phyloP scores from a whole-genome alignment of 2,113 vertebrate genomes.

The Mixornis gularis region DNA sequence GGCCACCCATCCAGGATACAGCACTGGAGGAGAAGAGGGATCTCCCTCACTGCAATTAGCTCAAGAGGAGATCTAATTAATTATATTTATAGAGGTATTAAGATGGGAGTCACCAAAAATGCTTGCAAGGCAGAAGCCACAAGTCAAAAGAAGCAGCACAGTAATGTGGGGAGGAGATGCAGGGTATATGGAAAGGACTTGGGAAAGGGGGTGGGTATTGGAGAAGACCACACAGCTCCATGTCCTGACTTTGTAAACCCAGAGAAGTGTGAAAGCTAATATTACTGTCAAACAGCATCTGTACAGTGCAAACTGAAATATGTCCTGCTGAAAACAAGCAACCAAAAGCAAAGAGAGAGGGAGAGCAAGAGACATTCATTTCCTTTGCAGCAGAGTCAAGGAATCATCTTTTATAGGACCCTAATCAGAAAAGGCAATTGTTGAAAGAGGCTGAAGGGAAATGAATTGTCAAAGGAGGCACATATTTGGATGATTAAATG shows the following conservation, averaged over 20 bases:
- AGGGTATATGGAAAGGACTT: accelerated
- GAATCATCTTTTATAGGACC: background rate
- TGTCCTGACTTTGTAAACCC: background rate
- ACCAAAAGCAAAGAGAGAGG: background rate
- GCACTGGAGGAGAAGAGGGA: background rate
- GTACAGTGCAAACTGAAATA: background rate
- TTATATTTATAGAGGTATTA: background rate
- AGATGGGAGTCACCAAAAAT: background rate
- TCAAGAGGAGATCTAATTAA: background rate
- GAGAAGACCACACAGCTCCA: background rate
- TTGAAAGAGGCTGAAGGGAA: conserved; percentile 25
- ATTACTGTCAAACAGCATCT: background rate
- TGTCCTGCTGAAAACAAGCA: background rate
- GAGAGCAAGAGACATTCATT: background rate
- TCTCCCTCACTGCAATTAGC: background rate
- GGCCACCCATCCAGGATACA: background rate
- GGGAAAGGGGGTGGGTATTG: background rate
- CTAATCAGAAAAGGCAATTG: background rate
- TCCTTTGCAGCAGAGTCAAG: background rate
- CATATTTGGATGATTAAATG: conserved; percentile 44
- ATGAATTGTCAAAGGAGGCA: conserved; percentile 25
- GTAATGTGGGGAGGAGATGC: background rate
- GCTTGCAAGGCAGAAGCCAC: background rate
- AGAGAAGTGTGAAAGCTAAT: background rate
- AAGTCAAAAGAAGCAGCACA: background rate